Evolutionary conservation across 2,888 invertebrate species (phyloP).

Genomic region (Rotaria magnacalcarata): DNA sequence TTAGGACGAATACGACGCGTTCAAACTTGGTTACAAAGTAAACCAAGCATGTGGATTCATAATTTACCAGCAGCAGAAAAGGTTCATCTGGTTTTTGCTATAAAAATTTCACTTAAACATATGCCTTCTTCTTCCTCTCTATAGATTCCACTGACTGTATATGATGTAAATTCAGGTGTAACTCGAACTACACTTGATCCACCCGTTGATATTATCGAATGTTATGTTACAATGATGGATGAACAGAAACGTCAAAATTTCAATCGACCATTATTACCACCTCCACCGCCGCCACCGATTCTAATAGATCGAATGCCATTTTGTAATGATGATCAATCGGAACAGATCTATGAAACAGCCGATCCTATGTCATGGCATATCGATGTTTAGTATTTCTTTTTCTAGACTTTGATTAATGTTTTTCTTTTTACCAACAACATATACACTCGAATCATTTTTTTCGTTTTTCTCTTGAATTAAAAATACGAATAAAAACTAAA

Average conservation of each 20-base stretch:
- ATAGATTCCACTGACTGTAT: conserved; percentile 3
- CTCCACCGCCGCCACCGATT: neutral
- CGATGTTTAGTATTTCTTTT: neutral
- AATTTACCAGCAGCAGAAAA: conserved; percentile 9
- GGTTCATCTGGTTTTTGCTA: neutral
- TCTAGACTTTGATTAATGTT: neutral
- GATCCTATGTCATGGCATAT: neutral
- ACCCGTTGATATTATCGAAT: conserved; percentile 18
- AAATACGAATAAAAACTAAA: neutral
- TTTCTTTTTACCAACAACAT: neutral
- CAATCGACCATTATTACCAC: neutral
- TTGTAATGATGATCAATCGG: conserved; percentile 3
- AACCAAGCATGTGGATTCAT: conserved; percentile 34
- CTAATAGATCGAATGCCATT: neutral
- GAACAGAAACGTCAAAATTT: neutral
- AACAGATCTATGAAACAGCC: conserved; percentile 33
- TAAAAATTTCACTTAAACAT: too few relatives aligned
- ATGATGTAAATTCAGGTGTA: conserved; percentile 4
- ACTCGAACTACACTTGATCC: conserved; percentile 29
- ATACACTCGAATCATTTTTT: neutral
- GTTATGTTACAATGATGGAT: neutral
- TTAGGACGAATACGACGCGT: neutral
- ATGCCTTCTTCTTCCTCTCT: neutral
- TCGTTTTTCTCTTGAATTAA: neutral
- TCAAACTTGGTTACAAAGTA: conserved; percentile 28